A percentile compares a stretch with the other conserved stretches of the same genome.
Conservation (phyloP, 2,888 invertebrate species). For the Balanococcus diminutus region DNA sequence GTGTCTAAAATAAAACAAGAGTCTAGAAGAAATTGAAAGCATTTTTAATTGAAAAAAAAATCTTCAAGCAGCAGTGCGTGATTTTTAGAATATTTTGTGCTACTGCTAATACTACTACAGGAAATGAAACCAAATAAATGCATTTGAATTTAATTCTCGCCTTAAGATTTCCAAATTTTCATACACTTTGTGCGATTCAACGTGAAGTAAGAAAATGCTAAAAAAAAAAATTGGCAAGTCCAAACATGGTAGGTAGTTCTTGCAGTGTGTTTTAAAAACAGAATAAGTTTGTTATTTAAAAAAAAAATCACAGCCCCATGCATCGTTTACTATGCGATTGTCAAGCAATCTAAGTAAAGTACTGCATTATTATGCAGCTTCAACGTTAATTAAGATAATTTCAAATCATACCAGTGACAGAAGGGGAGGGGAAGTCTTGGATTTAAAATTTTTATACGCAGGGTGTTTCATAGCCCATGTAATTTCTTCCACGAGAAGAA, state of each 20-base stretch:
- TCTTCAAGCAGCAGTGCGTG: neutral
- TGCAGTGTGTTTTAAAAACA: neutral
- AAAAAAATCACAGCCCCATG: slow-evolving; percentile 24
- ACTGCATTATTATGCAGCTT: neutral
- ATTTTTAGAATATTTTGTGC: neutral
- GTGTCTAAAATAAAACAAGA: neutral
- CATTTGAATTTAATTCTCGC: neutral
- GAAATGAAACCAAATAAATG: neutral
- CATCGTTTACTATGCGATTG: neutral
- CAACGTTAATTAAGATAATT: too few species aligned
- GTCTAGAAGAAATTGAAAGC: slow-evolving; percentile 9
- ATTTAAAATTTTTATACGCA: too few species aligned
- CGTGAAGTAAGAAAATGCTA: neutral
- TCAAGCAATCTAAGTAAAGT: slow-evolving; percentile 19
- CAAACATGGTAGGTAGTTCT: neutral
- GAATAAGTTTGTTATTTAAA: neutral
- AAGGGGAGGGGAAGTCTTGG: too few species aligned
- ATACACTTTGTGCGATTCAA: neutral
- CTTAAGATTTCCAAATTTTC: neutral
- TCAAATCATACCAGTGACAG: too few species aligned
- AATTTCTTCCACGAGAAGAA: too few species aligned
- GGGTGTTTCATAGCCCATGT: too few species aligned
- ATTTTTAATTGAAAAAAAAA: neutral
- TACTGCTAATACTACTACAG: neutral
- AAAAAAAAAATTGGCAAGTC: neutral